These are phyloP conservation scores for Drosophila mulleri DNA, from an alignment of 2,888 invertebrate species.

Conservation along the genomic window DNA sequence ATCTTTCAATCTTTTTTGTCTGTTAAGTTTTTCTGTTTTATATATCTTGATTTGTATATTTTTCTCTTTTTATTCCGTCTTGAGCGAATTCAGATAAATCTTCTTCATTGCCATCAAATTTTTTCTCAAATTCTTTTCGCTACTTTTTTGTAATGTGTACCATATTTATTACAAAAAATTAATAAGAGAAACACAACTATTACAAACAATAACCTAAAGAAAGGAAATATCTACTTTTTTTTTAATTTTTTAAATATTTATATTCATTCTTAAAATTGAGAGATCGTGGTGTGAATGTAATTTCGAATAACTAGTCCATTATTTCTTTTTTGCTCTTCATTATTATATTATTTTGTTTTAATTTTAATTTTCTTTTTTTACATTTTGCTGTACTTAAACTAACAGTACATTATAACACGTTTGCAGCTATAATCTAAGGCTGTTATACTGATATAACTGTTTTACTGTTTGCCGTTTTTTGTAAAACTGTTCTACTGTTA, in stretches of 20 bases:
- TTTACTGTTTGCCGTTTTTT: not conserved
- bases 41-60: slow-evolving; percentile 11
- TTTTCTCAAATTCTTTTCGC: slow-evolving; percentile 44
- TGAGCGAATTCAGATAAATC: slow-evolving; percentile 31
- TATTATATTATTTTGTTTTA: not conserved
- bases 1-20: slow-evolving; percentile 19
- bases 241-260: not conserved
- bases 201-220: slow-evolving; percentile 22
- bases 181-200: slow-evolving; percentile 14
- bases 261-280: not conserved
- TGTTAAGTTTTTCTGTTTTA: slow-evolving; percentile 7
- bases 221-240: slow-evolving; percentile 3
- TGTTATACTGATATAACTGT: not conserved
- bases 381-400: slow-evolving; percentile 3
- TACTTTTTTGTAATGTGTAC: slow-evolving; percentile 56
- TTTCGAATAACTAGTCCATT: not conserved
- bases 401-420: not conserved
- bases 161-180: slow-evolving; percentile 28
- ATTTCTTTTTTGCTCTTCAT: not conserved
- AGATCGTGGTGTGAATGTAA: slow-evolving; percentile 11
- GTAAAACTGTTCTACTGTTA: not conserved
- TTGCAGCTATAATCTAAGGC: not conserved
- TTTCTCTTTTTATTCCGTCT: slow-evolving; percentile 19
- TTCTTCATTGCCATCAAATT: slow-evolving; percentile 40
- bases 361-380: not conserved